Evolutionary conservation across 2,797 vertebrate genomes (phyloP).

Genomic region (Chromobotia macracanthus): DNA sequence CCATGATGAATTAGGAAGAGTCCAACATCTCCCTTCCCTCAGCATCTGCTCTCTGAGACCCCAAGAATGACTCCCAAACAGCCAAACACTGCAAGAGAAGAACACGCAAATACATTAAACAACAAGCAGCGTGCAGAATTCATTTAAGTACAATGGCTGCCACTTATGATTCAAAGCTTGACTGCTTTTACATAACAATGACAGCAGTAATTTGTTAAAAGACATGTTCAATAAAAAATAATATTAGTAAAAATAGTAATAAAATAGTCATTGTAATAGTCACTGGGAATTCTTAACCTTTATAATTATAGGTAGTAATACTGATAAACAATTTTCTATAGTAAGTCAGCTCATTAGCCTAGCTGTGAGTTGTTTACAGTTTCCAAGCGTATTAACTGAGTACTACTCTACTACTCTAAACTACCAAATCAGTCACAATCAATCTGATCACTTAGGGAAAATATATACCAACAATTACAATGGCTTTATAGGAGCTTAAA

Average conservation of each 20-base stretch:
- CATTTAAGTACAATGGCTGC: not conserved
- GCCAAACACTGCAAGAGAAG: slow-evolving; percentile 77
- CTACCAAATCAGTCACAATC: no score
- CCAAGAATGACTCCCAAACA: slow-evolving; percentile 80
- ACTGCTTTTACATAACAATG: not conserved
- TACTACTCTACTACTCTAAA: no score
- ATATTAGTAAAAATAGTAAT: no score
- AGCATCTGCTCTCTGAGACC: slow-evolving; percentile 74
- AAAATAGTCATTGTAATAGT: no score
- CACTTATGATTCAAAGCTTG: not conserved
- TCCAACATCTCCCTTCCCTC: slow-evolving; percentile 73
- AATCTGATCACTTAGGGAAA: no score
- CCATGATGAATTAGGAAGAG: slow-evolving; percentile 64
- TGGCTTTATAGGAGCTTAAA: not conserved
- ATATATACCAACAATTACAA: no score
- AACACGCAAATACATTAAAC: slow-evolving; percentile 30
- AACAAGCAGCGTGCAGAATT: not conserved
- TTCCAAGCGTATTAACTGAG: no score
- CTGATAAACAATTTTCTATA: no score
- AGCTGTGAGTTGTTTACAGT: no score
- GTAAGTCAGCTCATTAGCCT: no score
- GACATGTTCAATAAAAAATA: not conserved
- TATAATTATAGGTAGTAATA: no score
- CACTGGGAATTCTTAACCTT: no score
- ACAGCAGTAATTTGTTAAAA: not conserved